Evolutionary conservation across 2,797 vertebrate genomes (phyloP).

Genomic region (Enteromius trimaculatus): DNA sequence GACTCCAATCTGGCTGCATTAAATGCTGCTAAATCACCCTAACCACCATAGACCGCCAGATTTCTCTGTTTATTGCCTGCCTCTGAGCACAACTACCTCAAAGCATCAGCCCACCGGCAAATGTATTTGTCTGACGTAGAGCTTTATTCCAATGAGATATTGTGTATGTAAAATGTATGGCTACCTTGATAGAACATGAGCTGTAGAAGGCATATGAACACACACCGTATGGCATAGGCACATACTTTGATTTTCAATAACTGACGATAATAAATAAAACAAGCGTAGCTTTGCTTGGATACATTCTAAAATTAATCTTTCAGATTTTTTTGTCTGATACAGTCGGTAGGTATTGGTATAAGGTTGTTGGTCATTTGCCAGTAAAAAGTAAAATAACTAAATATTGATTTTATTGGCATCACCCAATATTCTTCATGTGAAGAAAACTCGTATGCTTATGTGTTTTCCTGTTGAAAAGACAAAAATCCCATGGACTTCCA

Average conservation of each 20-base stretch:
- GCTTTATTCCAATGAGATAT: conserved; percentile 13
- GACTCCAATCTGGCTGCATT: conserved; percentile 44
- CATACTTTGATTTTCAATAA: neutral
- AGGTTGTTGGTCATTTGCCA: neutral
- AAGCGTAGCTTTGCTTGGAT: neutral
- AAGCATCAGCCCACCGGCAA: conserved; percentile 46
- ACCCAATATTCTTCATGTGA: neutral
- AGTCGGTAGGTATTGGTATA: neutral
- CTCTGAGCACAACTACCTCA: conserved; percentile 28
- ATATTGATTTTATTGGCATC: neutral
- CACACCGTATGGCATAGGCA: neutral
- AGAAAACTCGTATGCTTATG: too few species aligned
- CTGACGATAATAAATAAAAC: neutral
- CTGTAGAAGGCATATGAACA: neutral
- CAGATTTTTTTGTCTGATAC: neutral
- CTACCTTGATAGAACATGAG: neutral
- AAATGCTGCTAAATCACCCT: conserved; percentile 56
- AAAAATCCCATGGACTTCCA: neutral
- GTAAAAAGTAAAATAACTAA: neutral
- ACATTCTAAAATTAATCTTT: neutral
- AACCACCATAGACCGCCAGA: conserved; percentile 40
- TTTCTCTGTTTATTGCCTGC: conserved; percentile 41
- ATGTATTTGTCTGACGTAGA: conserved; percentile 18
- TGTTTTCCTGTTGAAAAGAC: neutral
- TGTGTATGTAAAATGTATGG: conserved; percentile 21